These are phyloP conservation scores for Melospiza georgiana DNA, from an alignment of 2,113 vertebrate species.

Conservation along the genomic window DNA sequence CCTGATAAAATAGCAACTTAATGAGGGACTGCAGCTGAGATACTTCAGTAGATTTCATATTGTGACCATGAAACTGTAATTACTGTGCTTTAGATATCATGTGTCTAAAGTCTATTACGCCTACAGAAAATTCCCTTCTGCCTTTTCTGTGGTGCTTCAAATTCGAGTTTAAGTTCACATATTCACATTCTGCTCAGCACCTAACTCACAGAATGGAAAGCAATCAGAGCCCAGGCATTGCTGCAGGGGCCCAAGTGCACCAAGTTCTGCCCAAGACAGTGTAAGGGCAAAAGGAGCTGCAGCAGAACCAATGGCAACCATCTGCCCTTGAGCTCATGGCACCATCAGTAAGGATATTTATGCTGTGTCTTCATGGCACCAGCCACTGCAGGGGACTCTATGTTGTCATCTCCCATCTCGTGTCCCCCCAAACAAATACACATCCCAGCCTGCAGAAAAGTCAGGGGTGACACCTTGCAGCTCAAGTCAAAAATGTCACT, in stretches of 20 bases:
- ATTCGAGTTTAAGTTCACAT: neutral
- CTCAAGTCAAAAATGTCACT: neutral
- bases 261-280: neutral
- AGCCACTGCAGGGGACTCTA: neutral
- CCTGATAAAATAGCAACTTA: constrained; percentile 24
- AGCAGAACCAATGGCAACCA: neutral
- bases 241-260: neutral
- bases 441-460: neutral
- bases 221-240: neutral
- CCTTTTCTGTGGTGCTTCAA: neutral
- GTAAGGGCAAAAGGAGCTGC: neutral
- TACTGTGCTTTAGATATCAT: neutral
- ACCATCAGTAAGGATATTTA: neutral
- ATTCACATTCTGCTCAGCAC: neutral
- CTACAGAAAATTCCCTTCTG: neutral
- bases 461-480: neutral
- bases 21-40: neutral
- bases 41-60: neutral
- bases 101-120: neutral
- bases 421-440: neutral
- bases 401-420: neutral
- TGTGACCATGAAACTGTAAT: constrained; percentile 1
- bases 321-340: neutral
- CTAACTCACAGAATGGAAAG: neutral
- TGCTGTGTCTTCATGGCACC: neutral